Base-by-base conservation (phyloP, 2,113 vertebrate genomes). In the Rhegmatorhina hoffmannsi region DNA sequence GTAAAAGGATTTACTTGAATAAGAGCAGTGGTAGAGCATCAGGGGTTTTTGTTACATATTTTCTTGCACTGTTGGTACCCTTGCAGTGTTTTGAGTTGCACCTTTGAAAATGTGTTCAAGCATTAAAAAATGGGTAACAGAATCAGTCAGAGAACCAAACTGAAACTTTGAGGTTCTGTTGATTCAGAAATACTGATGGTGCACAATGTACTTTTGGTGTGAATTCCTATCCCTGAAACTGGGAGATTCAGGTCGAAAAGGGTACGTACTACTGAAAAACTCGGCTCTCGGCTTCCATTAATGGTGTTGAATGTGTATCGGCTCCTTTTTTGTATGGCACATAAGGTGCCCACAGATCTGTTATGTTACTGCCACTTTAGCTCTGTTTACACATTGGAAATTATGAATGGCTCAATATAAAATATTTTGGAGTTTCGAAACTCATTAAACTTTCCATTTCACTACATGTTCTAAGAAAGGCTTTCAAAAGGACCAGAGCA, bases 171-270 rank as follows among this genome's bases (percentile, higher is more conserved):
- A 66, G 55, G 36, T 24, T 88, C 85, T 74, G 33, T 63, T 0
- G 0, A 68, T 72, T 52, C 43, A 38, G 47, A 59, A 77, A 52
- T 55, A 44, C 29, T 0, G 0, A 6, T 34, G 47, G 50, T 0
- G 0, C n/a, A 56, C 43, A 6, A 15, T 31, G 43, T 62, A 19
- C 19, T 78, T 70, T 3, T 17, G 4, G 2, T 62, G 56, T 64
- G 33, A 84, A 91, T 78, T 64, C 34, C 67, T 85, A 49, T 89
- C 47, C 33, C 69, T 78, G 87, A 78, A 64, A 75, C 18, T 3
- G 34, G 49, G 24, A 81, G 86, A 56, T 44, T 29, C 28, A 47
- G 70, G 24, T 87, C 64, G 58, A 87, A 92, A 40, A 44, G n/a
- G 46, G 8, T 52, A 2, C 23, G 10, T 17, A 12, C 81, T 84